A percentile compares a stretch with the other conserved stretches of the same genome.
These are phyloP conservation scores for Prorops nasuta DNA, from an alignment of 1,140 invertebrate species.

Conservation along the genomic window DNA sequence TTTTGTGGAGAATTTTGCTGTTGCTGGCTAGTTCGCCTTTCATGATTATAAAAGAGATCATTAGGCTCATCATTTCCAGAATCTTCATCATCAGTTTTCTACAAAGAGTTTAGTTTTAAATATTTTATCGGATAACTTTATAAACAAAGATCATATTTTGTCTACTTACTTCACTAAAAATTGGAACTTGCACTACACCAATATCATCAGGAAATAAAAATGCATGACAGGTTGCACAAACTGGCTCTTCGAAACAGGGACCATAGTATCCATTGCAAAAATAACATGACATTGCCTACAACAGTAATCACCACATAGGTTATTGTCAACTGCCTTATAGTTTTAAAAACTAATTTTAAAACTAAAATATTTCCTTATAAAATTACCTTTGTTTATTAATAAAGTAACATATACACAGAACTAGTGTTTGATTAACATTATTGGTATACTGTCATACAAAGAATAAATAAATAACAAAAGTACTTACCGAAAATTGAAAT, in stretches of 20 bases:
- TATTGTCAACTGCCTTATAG: background rate
- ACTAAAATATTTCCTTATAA: background rate
- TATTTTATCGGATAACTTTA: background rate
- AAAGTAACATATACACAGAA: background rate
- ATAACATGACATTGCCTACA: conserved; percentile 69
- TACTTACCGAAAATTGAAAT: conserved; percentile 49
- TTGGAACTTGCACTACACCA: conserved; percentile 57
- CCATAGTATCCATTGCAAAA: conserved; percentile 92
- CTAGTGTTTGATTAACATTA: background rate
- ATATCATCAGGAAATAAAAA: conserved; percentile 85
- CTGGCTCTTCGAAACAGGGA: conserved; percentile 84
- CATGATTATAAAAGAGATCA: conserved; percentile 62
- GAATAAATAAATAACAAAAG: background rate
- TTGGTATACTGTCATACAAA: background rate
- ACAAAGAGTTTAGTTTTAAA: conserved; percentile 15
- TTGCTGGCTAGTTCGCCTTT: conserved; percentile 44
- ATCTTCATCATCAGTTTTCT: conserved; percentile 89
- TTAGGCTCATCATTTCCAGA: conserved; percentile 93
- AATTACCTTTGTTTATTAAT: background rate
- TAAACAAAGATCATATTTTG: background rate
- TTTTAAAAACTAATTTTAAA: background rate
- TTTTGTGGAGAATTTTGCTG: conserved; percentile 40
- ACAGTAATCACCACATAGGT: conserved; percentile 27
- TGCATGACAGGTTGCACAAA: conserved; percentile 90
- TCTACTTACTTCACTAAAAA: conserved; percentile 57